Evolutionary conservation across 2,113 vertebrate species (phyloP), one percentile per base, ranked within the genome.

Genomic region (Rhinogobius similis): DNA sequence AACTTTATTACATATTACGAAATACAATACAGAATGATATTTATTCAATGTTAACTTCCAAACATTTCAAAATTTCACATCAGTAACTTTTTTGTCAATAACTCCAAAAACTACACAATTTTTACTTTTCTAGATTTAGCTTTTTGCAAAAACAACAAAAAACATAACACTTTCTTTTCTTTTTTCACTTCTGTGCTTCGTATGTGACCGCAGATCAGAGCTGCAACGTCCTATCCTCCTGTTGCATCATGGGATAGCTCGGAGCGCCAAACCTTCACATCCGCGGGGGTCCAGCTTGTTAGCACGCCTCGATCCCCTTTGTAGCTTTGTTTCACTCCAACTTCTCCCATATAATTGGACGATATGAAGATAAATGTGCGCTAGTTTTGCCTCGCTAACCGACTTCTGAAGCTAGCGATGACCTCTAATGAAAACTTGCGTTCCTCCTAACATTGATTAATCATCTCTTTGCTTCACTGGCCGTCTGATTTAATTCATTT

Each of bases 281-380:
- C 65, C 1, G 52, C 48, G 2, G 76, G 66, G 59, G 65, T 68
- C 39, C 62, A 43, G 66, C 85, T 84, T 55, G 72, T 87, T 85
- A 83, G 65, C 82, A 72, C 52, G 48, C 69, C 11, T 41, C 1
- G 10, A 39, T 39, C 39, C 12, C 32, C 69, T 65, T 68, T 13
- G 44, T 36, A 65, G 78, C 75, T 80, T 81, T 70, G 76, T 76
- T 80, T 69, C 2, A 72, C 72, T 72, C 80, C 78, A 82, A 78
- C 72, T 77, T 68, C 83, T 83, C 67, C 68, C 48, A 32, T 65
- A 83, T 84, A 89, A 86, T 85, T 85, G 77, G 75, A 67, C 67
- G 68, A 82, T 81, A 84, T 82, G 83, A 89, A 82, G 77, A 89
- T 87, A 76, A 84, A 86, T 86, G 75, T 68, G 77, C 62, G 46